Base-by-base conservation (phyloP, 1,140 invertebrate genomes). In the Papilio polytes region DNA sequence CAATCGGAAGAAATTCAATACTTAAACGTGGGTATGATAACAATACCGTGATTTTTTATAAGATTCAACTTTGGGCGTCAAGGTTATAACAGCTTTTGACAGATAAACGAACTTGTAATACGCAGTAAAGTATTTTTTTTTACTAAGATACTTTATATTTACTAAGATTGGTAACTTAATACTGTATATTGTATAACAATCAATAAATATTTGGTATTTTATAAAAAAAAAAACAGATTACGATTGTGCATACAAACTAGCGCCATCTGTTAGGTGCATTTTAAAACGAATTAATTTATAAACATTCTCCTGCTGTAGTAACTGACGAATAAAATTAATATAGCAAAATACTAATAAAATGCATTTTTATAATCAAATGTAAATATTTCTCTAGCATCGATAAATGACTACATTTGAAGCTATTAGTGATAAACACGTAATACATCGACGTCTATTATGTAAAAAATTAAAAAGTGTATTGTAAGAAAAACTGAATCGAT, bases 401-500 rank as follows among this genome's bases (percentile, higher is more conserved):
- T 66, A 66, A 6, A 66, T 66, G 10, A 66, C 59, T 13, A 12
- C 22, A 66, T 26, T 59, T 31, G 15, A 36, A 4, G 63, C 63
- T 18, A 12, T 26, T 66, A 26, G 22, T 15, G 59, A 13, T 26
- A 59, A 59, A 59, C n/a, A 26, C 20, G 22, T 66, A 66, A 26
- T 31, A 22, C 13, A 26, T 3, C 20, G 10, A 26, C 59, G 22
- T 26, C 13, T 10, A 66, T 66, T 66, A 22, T 22, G 36, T 18
- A 70, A 63, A 70, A 70, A 31, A 31, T 63, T 26, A 63, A 66
- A 26, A 31, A 10, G 56, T 59, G 10, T 31, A 31, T 70, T 70
- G 63, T 70, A 70, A 70, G 26, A 70, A 70, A 70, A 70, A 70
- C 22, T 1, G 22, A 70, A 70, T 36, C 63, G 12, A 70, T 70